Evolutionary conservation across 2,888 invertebrate genomes (phyloP), one percentile per base, ranked within the genome.

Genomic region (Eucera pruinosa): DNA sequence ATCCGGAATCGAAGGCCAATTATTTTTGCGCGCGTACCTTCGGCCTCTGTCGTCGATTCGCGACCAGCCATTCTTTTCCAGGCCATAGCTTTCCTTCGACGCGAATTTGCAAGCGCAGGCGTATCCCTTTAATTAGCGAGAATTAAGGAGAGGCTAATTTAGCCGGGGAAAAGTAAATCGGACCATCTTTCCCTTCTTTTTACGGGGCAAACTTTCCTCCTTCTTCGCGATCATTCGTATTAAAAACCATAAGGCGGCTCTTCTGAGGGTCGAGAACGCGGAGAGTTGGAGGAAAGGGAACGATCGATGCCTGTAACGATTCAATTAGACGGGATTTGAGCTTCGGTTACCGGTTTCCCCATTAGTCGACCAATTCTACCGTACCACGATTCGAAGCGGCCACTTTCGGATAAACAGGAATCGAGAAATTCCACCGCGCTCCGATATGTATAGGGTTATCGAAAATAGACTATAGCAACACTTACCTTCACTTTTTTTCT

Each of bases 1-100:
- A 75, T 75, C 82, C 48, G 72, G 68, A 82, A 82, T 82, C 82
- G 82, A 82, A 82, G 82, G 83, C 68, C 82, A 76, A 82, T 79
- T 75, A 82, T 79, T 79, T 79, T 41, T 27, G 47, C 71, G 41
- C 25, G 9, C n/a, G 13, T 4, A n/a, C 4, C n/a, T 13, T 52
- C 52, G 25, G 47, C 7, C n/a, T 11, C 36, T 2, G 11, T 45
- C 52, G 30, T 48, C 55, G 33, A 27, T 13, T 36, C 23, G 13
- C 48, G 9, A 27, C 33, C 25, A 36, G 25, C 25, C 13, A 2
- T 2, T 20, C n/a, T 13, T 18, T 15, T 18, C 7, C 27, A 27
- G 13, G n/a, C n/a, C 41, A 13, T 23, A 23, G 30, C 39, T n/a
- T 39, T 15, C 6, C 6, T 7, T 11, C 2, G 11, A 7, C 13